A percentile compares a stretch with the other conserved stretches of the same genome.
phyloP scores from a whole-genome alignment of 2,113 vertebrate species.

The Lophotis ruficrista region DNA sequence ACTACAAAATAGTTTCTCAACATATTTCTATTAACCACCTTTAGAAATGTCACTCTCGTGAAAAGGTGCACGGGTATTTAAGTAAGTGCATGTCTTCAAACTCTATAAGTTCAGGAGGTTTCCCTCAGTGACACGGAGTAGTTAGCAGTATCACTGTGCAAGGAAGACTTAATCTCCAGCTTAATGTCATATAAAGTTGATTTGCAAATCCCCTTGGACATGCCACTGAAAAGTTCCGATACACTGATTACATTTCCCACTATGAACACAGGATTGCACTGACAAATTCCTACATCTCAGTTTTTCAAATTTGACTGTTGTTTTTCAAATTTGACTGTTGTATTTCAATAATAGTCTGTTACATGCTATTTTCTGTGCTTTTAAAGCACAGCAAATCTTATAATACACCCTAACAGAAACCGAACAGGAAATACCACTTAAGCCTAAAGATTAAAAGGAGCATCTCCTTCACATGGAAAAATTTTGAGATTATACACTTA shows the following conservation, averaged over 20 bases:
- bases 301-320: background rate
- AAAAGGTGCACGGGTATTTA: background rate
- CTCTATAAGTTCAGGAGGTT: background rate
- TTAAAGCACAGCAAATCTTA: background rate
- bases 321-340: background rate
- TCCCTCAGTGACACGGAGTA: background rate
- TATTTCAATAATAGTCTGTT: background rate
- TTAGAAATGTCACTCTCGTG: background rate
- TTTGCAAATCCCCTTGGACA: background rate
- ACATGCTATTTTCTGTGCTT: rapidly evolving
- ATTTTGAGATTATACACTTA: background rate
- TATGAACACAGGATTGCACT: background rate
- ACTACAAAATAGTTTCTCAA: background rate
- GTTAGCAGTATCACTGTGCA: background rate
- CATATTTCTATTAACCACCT: background rate
- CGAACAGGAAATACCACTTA: background rate
- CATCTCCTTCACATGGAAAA: background rate
- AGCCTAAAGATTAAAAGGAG: background rate
- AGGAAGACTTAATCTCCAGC: background rate
- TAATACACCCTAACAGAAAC: background rate
- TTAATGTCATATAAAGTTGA: background rate
- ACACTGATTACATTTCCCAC: background rate
- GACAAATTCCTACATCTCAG: background rate
- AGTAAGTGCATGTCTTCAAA: background rate
- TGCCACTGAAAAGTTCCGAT: background rate